Conservation (phyloP, 2,888 invertebrate species). For the Xanthostigma xanthostigma region DNA sequence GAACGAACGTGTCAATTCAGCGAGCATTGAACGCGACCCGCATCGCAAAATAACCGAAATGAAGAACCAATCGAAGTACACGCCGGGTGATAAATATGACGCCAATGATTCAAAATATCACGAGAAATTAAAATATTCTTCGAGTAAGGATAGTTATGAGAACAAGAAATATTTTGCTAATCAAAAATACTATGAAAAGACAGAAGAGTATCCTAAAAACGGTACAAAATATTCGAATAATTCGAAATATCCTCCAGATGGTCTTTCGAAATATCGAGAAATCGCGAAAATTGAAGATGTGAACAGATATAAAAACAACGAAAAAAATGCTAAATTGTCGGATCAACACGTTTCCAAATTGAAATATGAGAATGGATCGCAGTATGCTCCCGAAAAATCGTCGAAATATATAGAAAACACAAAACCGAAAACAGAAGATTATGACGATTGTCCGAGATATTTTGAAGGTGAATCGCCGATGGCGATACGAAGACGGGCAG, state of each 20-base stretch:
- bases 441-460: conserved; percentile 19
- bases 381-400: background rate
- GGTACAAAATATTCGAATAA: background rate
- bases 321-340: conserved; percentile 4
- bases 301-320: conserved; percentile 14
- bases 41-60: background rate
- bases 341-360: background rate
- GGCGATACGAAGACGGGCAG: conserved; percentile 31
- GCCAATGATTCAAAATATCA: conserved; percentile 7
- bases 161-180: conserved; percentile 3
- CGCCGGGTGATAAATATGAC: background rate
- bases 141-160: conserved; percentile 2
- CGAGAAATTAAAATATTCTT: conserved; percentile 1
- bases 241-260: background rate
- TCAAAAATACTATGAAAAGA: background rate
- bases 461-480: background rate
- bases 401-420: background rate
- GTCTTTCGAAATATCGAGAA: too few relatives aligned
- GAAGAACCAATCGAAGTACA: conserved; percentile 5
- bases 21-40: background rate
- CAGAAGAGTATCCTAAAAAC: background rate
- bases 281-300: background rate
- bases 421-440: conserved; percentile 1
- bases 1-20: conserved; percentile 18
- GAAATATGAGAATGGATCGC: background rate